Conservation (phyloP, 2,888 invertebrate genomes). For the Griposia aprilina region DNA sequence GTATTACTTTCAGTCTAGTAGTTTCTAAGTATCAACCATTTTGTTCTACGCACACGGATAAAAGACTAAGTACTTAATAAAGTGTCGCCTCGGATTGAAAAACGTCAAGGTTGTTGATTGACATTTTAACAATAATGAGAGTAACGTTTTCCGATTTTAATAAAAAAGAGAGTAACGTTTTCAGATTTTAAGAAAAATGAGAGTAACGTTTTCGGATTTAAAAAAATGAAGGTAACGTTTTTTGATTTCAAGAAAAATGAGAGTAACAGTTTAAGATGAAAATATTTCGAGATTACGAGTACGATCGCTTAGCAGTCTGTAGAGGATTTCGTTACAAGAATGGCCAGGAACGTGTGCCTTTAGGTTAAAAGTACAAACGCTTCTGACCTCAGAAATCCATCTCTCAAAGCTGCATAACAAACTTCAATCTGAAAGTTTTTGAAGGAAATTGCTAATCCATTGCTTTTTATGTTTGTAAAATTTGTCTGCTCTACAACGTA, state of each 20-base stretch:
- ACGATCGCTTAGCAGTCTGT: background rate
- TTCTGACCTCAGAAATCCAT: too few relatives aligned
- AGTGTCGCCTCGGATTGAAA: background rate
- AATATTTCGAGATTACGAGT: background rate
- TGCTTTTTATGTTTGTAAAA: too few relatives aligned
- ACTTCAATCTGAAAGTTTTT: too few relatives aligned
- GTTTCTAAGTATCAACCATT: background rate
- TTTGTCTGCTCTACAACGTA: too few relatives aligned
- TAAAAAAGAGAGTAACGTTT: background rate
- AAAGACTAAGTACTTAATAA: background rate
- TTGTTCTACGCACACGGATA: background rate
- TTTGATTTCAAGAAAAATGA: background rate
- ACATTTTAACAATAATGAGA: too few relatives aligned
- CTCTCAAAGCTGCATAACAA: too few relatives aligned
- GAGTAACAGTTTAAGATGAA: background rate
- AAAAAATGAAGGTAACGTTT: background rate
- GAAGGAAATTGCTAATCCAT: too few relatives aligned
- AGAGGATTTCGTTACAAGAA: too few relatives aligned
- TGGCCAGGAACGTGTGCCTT: too few relatives aligned
- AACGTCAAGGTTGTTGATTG: background rate
- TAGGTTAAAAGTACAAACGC: too few relatives aligned
- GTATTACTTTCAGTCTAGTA: slow-evolving; percentile 3
- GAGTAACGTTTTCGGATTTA: too few relatives aligned
- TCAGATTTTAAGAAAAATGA: background rate
- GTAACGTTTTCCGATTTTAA: background rate